Evolutionary conservation across 2,113 vertebrate species (phyloP), one percentile per base, ranked within the genome.

Genomic region (Cinclus mexicanus): DNA sequence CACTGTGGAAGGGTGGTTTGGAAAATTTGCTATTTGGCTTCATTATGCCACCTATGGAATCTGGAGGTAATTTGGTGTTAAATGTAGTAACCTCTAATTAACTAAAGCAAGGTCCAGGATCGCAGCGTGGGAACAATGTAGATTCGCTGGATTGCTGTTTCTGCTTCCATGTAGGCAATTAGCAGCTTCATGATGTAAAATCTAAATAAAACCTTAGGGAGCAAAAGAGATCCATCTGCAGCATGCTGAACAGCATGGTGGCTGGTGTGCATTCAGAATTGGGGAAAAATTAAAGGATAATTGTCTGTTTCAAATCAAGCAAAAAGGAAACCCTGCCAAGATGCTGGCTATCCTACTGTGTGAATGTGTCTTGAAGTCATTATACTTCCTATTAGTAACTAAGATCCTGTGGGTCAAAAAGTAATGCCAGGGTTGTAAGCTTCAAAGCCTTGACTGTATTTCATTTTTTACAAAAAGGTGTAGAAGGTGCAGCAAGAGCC

Each of bases 271-370:
- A 1, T 87, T 69, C 44, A 59, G 71, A 93, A 68, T 8, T 86
- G 25, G 39, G 39, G 26, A 52, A 67, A 70, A 95, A 90, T 75
- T 12, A 53, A 80, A 61, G 23, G 9, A 8, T 26, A 78, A 67
- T 60, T 63, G 68, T 64, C 49, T 92, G 31, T 79, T 94, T 33
- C 29, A 91, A 94, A 95, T 95, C 80, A 91, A 83, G 80, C 39
- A 56, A 93, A 86, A 86, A 83, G 57, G 80, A 64, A 92, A 83
- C 71, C 88, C 88, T 83, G 55, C 79, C 22, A 75, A 37, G 86
- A 47, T 55, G 21, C 46, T 70, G 19, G 6, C 39, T 69, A 0
- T 80, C 71, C 83, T 89, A 14, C 63, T 52, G 53, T 13, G 67
- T 72, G 49, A 29, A 25, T 75, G 18, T 52, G 35, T 83, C 80